Evolutionary conservation across 2,888 invertebrate genomes (phyloP).

Genomic region (Meiosimyza decipiens): DNA sequence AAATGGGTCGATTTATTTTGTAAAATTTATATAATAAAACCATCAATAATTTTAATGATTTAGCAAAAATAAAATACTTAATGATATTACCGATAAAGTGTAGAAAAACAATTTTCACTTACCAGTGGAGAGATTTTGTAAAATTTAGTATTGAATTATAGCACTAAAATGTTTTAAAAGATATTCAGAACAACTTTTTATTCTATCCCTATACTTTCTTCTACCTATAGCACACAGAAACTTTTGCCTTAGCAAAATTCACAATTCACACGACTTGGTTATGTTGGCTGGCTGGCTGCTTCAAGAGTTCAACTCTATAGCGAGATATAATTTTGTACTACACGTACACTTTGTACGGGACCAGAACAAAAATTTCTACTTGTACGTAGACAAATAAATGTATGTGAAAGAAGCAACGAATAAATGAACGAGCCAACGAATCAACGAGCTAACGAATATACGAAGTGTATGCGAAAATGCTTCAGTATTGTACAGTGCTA

Average conservation of each 20-base stretch:
- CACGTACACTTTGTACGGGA: slow-evolving; percentile 25
- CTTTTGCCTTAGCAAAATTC: slow-evolving; percentile 14
- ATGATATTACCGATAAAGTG: slow-evolving; percentile 46
- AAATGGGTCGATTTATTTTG: slow-evolving; percentile 50
- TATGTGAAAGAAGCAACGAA: slow-evolving; percentile 28
- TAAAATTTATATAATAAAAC: slow-evolving; percentile 50
- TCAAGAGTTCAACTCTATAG: too few relatives aligned
- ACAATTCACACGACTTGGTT: slow-evolving; percentile 16
- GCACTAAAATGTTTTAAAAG: slow-evolving; percentile 44
- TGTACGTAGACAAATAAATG: too few relatives aligned
- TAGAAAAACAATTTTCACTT: slow-evolving; percentile 53
- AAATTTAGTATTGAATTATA: slow-evolving; percentile 45
- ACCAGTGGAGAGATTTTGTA: slow-evolving; percentile 47
- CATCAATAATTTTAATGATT: slow-evolving; percentile 49
- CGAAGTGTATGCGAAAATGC: too few relatives aligned
- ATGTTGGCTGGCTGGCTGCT: slow-evolving; percentile 21
- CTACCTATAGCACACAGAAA: not conserved
- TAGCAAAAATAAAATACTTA: slow-evolving; percentile 52
- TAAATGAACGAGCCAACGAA: slow-evolving; percentile 6
- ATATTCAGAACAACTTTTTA: slow-evolving; percentile 24
- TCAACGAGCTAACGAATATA: slow-evolving; percentile 2
- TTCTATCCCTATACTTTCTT: not conserved
- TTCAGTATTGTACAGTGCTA: too few relatives aligned
- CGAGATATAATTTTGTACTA: too few relatives aligned
- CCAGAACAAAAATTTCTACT: slow-evolving; percentile 17